Conservation (phyloP, 1,140 invertebrate genomes). For the Neodiprion fabricii region DNA sequence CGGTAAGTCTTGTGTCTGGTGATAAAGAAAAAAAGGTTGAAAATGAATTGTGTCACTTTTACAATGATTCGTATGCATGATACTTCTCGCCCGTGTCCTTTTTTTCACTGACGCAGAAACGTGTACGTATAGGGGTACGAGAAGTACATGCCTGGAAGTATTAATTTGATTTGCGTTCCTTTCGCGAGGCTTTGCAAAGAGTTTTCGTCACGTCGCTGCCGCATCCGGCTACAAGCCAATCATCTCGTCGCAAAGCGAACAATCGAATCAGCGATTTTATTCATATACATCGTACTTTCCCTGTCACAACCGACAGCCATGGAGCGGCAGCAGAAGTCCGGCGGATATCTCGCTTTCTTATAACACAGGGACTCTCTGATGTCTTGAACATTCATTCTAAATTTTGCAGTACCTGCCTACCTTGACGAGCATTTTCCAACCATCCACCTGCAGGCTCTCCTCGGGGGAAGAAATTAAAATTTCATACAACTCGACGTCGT, state of each 20-base stretch:
- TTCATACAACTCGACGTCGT: background rate
- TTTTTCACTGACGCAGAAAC: background rate
- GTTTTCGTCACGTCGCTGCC: background rate
- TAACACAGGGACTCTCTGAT: background rate
- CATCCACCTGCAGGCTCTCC: background rate
- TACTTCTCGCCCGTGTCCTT: background rate
- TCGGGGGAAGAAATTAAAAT: background rate
- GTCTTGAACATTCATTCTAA: background rate
- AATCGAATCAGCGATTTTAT: background rate
- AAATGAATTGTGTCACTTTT: background rate
- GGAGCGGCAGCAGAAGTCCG: background rate
- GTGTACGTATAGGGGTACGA: background rate
- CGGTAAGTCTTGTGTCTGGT: too few species aligned
- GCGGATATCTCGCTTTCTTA: background rate
- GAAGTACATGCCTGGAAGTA: background rate
- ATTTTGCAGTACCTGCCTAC: background rate
- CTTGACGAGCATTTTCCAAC: background rate
- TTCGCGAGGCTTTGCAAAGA: background rate
- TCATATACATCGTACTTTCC: background rate
- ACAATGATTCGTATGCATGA: background rate
- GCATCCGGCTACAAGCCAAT: background rate
- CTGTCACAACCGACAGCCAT: background rate
- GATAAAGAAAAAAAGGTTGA: background rate
- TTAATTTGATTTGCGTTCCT: background rate
- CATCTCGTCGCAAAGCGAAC: background rate